phyloP scores from a whole-genome alignment of 2,797 vertebrate species.

The Austrolebias charrua region DNA sequence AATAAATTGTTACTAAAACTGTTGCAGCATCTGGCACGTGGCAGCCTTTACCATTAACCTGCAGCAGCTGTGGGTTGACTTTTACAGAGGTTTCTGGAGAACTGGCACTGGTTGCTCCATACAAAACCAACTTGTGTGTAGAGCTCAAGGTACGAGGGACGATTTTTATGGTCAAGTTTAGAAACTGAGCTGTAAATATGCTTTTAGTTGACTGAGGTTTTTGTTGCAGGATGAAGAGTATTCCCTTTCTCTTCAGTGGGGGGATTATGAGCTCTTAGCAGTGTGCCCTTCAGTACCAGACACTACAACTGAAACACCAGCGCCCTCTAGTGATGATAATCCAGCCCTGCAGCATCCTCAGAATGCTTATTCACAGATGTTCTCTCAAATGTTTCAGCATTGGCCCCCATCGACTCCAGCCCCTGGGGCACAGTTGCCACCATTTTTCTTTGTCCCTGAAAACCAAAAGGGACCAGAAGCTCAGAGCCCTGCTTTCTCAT shows the following conservation, averaged over 20 bases:
- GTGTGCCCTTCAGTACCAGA: constrained; percentile 33
- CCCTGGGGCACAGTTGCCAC: not conserved
- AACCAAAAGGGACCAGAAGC: constrained; percentile 10
- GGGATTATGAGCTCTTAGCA: constrained; percentile 38
- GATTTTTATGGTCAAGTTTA: constrained; percentile 32
- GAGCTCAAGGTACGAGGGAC: constrained; percentile 31
- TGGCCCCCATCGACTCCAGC: not conserved
- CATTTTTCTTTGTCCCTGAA: constrained; percentile 5
- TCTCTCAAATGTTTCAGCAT: constrained; percentile 9
- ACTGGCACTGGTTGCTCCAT: constrained; percentile 31
- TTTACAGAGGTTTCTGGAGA: constrained; percentile 24
- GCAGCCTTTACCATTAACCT: constrained; percentile 19
- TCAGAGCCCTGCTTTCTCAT: constrained; percentile 10
- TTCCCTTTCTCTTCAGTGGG: constrained; percentile 34
- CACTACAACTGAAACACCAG: constrained; percentile 2
- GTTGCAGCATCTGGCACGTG: constrained; percentile 40
- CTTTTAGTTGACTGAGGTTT: not conserved
- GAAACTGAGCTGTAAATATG: not conserved
- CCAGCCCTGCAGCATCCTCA: constrained; percentile 7
- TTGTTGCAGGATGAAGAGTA: constrained; percentile 41
- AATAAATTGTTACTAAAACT: not conserved
- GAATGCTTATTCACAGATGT: constrained; percentile 20
- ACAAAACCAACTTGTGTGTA: constrained; percentile 27
- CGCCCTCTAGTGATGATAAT: constrained; percentile 4
- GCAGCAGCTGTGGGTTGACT: constrained; percentile 28